Evolutionary conservation across 2,888 invertebrate species (phyloP).

Genomic region (Neria commutata): DNA sequence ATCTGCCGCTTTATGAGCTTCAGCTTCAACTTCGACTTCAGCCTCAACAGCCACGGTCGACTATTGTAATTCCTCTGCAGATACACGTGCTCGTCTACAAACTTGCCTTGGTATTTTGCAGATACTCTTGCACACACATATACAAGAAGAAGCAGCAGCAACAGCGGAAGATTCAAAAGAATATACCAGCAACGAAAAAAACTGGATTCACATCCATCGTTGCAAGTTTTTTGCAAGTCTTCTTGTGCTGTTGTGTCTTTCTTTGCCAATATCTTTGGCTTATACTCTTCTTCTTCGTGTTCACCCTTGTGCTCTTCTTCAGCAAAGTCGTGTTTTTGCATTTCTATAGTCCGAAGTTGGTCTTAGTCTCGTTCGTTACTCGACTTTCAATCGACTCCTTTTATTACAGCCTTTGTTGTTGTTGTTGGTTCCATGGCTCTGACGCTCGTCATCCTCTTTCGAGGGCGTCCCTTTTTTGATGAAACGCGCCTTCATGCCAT

Average conservation of each 20-base stretch:
- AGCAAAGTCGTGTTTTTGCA: slow-evolving; percentile 36
- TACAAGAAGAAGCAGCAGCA: neutral
- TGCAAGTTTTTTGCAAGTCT: neutral
- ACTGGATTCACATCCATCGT: neutral
- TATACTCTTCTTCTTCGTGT: slow-evolving; percentile 17
- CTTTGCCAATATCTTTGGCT: neutral
- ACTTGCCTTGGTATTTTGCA: neutral
- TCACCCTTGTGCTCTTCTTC: slow-evolving; percentile 17
- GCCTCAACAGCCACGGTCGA: slow-evolving; percentile 28
- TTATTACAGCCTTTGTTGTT: neutral
- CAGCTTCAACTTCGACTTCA: slow-evolving; percentile 4
- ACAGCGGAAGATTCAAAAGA: neutral
- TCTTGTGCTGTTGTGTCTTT: neutral
- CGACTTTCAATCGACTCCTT: slow-evolving; percentile 13
- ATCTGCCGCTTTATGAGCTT: slow-evolving; percentile 9
- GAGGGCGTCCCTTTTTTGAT: slow-evolving; percentile 1
- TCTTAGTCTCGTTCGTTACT: slow-evolving; percentile 1
- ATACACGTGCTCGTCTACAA: slow-evolving; percentile 2
- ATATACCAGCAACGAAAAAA: neutral
- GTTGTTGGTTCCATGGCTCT: neutral
- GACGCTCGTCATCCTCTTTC: slow-evolving; percentile 8
- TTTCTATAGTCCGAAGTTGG: slow-evolving; percentile 22
- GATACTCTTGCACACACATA: no score
- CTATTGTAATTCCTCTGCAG: slow-evolving; percentile 1
- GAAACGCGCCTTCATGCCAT: no score